These are phyloP conservation scores for Varroa destructor DNA, from an alignment of 1,140 invertebrate species.

Conservation along the genomic window DNA sequence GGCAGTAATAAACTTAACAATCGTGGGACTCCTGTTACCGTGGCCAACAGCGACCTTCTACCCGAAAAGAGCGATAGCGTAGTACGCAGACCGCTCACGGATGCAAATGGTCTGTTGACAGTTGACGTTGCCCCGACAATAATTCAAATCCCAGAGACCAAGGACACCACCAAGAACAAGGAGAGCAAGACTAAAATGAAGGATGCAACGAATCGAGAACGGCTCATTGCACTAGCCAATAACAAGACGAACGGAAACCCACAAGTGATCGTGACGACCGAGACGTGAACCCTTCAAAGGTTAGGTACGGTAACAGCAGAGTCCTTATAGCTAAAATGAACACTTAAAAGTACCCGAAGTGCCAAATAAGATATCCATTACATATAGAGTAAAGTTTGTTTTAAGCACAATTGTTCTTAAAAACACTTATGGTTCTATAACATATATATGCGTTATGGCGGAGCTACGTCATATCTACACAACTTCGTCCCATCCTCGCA, in stretches of 20 bases:
- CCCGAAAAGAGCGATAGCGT: neutral
- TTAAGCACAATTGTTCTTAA: no score
- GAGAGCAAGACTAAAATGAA: neutral
- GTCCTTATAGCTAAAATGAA: no score
- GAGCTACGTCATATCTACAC: no score
- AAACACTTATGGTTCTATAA: no score
- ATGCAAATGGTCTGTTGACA: slow-evolving; percentile 15
- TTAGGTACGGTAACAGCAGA: no score
- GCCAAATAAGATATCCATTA: no score
- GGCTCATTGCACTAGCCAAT: slow-evolving; percentile 4
- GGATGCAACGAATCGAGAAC: neutral
- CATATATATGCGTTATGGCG: no score
- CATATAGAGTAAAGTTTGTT: no score
- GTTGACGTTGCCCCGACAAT: neutral
- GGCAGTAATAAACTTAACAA: slow-evolving; percentile 7
- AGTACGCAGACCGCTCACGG: neutral
- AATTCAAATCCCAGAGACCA: no score
- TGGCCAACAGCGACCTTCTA: slow-evolving; percentile 18
- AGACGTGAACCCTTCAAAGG: neutral
- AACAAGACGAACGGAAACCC: slow-evolving; percentile 1
- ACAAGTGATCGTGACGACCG: slow-evolving; percentile 13
- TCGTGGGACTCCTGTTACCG: neutral
- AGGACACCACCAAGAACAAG: neutral
- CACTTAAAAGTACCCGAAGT: no score
- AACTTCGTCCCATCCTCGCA: no score